These are phyloP conservation scores for Caradrina clavipalpis DNA, from an alignment of 2,888 invertebrate species.

Conservation along the genomic window DNA sequence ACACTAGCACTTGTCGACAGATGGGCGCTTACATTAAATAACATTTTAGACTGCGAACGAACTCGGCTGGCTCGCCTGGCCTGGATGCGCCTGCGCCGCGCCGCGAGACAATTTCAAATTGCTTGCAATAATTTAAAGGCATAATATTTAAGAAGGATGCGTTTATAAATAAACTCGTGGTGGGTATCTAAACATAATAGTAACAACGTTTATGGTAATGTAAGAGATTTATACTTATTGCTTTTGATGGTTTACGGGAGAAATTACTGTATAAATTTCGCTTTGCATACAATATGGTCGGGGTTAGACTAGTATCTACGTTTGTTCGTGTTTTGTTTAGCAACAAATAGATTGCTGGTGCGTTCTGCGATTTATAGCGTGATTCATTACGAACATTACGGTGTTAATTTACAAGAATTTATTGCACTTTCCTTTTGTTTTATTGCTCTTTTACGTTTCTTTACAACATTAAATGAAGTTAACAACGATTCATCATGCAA, in stretches of 20 bases:
- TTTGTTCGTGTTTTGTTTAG: slow-evolving; percentile 54
- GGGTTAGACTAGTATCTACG: slow-evolving; percentile 49
- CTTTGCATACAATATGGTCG: slow-evolving; percentile 62
- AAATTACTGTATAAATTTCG: slow-evolving; percentile 66
- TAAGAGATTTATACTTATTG: slow-evolving; percentile 80
- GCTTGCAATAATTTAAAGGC: slow-evolving; percentile 80
- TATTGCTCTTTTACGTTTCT: slow-evolving; percentile 20
- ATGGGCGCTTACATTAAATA: slow-evolving; percentile 70
- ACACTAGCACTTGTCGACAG: slow-evolving; percentile 71
- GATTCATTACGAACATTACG: slow-evolving; percentile 24
- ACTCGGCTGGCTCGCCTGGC: slow-evolving; percentile 48
- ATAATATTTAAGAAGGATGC: slow-evolving; percentile 79
- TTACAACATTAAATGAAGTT: slow-evolving; percentile 11
- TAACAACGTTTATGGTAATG: slow-evolving; percentile 81
- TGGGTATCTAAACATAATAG: slow-evolving; percentile 77
- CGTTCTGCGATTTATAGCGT: slow-evolving; percentile 40
- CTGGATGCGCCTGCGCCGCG: slow-evolving; percentile 65
- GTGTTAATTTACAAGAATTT: slow-evolving; percentile 29
- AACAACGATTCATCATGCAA: neutral
- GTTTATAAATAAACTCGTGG: slow-evolving; percentile 80
- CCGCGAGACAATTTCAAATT: slow-evolving; percentile 85
- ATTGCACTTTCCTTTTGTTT: slow-evolving; percentile 38
- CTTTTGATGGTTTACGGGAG: slow-evolving; percentile 71
- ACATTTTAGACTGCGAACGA: slow-evolving; percentile 62
- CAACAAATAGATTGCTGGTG: slow-evolving; percentile 35